Evolutionary conservation across 2,113 vertebrate species (phyloP), one percentile per base, ranked within the genome.

Genomic region (Synodontis membranacea): DNA sequence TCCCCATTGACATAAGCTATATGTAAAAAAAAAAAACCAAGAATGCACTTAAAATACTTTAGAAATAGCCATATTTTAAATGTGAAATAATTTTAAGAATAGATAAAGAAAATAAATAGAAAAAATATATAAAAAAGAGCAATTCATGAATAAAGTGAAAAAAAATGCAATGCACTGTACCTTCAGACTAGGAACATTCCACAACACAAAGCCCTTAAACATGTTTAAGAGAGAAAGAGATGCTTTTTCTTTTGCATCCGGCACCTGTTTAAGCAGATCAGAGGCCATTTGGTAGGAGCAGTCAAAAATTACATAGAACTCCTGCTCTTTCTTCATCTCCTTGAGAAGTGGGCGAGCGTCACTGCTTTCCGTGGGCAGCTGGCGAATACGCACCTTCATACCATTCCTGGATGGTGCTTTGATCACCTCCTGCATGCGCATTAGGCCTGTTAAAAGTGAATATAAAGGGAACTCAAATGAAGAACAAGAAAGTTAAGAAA

Each of bases 391-490:
- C 91, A 99, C 96, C 93, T 97, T 98, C 75, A 99, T 95, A 93
- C 97, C 98, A 88, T 97, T 97, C 90, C 97, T 97, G 83, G 97
- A 97, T 17, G 98, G 98, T 86, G 98, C 98, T 93, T 99, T 99
- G 95, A 99, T 99, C 91, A 99, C 94, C 93, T 99, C 98, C 93
- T 99, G 98, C 93, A 99, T 94, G 78, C 97, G 97, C 94, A 99
- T 98, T 82, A 99, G 93, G 92, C 98, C 98, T 99, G 88, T 82
- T 54, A 78, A 86, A 82, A 66, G 89, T 91, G 91, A 93, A 39
- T 56, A 91, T 76, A 94, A 83, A 89, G 91, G 80, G 31, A 85
- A 37, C 31, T 79, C 19, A 82, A 84, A 46, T 31, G 21, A 85
- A 88, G 83, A 62, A 80, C 58, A 44, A 17, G 23, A 28, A 46